These are phyloP conservation scores for Plestiodon gilberti DNA, from an alignment of 2,113 vertebrate genomes.

Conservation along the genomic window DNA sequence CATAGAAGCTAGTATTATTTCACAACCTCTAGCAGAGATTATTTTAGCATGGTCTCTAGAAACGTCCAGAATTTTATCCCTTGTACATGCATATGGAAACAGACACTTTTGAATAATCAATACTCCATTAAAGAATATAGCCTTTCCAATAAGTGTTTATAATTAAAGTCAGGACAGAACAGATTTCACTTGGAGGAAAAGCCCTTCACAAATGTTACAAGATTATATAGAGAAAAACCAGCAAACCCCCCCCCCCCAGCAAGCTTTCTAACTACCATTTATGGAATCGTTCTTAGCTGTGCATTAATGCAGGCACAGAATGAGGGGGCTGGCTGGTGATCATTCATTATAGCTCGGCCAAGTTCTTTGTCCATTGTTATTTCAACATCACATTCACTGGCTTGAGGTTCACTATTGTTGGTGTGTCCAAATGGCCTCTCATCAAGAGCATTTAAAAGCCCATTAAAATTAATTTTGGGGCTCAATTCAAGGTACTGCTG, in stretches of 20 bases:
- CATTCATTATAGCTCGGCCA: not conserved
- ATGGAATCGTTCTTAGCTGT: not conserved
- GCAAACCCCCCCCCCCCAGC: no score
- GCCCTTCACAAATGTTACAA: not conserved
- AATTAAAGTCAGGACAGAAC: constrained; percentile 9
- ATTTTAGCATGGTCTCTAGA: constrained; percentile 7
- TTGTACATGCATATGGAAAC: not conserved
- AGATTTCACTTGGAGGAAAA: not conserved
- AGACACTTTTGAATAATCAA: constrained; percentile 13
- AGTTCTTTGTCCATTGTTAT: not conserved
- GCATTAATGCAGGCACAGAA: constrained; percentile 6
- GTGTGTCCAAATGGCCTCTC: not conserved
- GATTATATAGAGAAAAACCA: not conserved
- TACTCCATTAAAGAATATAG: not conserved
- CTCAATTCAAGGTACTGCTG: no score
- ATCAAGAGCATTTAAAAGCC: not conserved
- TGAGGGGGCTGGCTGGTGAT: not conserved
- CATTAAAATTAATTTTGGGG: not conserved
- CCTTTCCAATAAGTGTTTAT: constrained; percentile 26
- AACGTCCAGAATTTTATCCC: not conserved
- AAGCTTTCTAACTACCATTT: not conserved
- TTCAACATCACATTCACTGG: not conserved
- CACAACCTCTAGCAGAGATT: constrained; percentile 3
- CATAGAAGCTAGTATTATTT: not conserved
- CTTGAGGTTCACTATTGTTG: no score